phyloP scores from a whole-genome alignment of 2,113 vertebrate genomes.

The Perca fluviatilis region DNA sequence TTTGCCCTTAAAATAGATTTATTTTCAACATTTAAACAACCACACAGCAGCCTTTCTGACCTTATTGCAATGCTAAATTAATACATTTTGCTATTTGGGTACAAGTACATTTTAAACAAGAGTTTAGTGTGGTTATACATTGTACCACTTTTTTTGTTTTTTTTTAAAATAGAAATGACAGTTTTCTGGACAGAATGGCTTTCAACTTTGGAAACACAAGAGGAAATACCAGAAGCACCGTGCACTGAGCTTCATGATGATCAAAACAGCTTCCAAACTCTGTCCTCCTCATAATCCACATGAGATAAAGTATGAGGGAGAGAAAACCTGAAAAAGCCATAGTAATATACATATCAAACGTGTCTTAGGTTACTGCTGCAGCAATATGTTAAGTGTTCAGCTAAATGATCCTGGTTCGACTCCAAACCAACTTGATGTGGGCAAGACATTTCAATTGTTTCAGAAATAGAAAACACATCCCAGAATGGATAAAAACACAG shows the following conservation, averaged over 20 bases:
- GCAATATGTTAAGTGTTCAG: neutral
- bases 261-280: constrained; percentile 47
- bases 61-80: neutral
- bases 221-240: constrained; percentile 61
- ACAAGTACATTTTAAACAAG: neutral
- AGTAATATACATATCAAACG: neutral
- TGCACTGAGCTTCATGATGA: constrained; percentile 52
- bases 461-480: constrained; percentile 17
- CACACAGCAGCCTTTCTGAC: neutral
- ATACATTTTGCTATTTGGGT: neutral
- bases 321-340: neutral
- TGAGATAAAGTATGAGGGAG: neutral
- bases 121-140: constrained; percentile 9
- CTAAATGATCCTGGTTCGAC: neutral
- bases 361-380: neutral
- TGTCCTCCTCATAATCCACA: constrained; percentile 43
- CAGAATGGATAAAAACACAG: constrained; percentile 27
- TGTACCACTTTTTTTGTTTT: neutral
- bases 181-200: constrained; percentile 28
- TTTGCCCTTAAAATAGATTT: neutral
- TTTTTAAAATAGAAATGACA: neutral
- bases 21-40: neutral
- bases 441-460: constrained; percentile 27
- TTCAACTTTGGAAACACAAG: constrained; percentile 49
- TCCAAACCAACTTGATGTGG: neutral